Conservation (phyloP, 1,140 invertebrate genomes). For the Chlorops oryzae region DNA sequence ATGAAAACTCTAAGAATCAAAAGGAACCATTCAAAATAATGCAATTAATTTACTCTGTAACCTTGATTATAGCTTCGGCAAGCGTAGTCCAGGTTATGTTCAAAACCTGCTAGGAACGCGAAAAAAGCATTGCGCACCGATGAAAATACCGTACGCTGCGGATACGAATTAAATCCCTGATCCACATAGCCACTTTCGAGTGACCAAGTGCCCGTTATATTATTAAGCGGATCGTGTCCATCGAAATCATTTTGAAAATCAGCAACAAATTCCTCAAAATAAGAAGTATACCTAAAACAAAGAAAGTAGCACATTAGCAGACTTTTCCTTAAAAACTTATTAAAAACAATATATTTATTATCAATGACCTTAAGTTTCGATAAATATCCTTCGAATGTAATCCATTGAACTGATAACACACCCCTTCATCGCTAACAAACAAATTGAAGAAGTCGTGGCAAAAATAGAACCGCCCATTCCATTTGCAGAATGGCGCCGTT, state of each 20-base stretch:
- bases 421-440: slow-evolving; percentile 61
- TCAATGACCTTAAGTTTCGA: slow-evolving; percentile 23
- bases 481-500: slow-evolving; percentile 47
- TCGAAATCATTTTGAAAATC: slow-evolving; percentile 31
- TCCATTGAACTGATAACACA: slow-evolving; percentile 67
- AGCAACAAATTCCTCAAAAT: slow-evolving; percentile 29
- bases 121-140: slow-evolving; percentile 48
- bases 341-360: no score
- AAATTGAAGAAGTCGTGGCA: slow-evolving; percentile 39
- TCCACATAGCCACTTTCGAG: slow-evolving; percentile 48
- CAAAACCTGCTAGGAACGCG: slow-evolving; percentile 42
- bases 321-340: no score
- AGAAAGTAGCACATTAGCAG: no score
- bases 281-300: slow-evolving; percentile 26
- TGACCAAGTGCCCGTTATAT: slow-evolving; percentile 45
- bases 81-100: slow-evolving; percentile 49
- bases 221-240: slow-evolving; percentile 15
- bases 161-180: slow-evolving; percentile 47
- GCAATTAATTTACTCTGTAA: slow-evolving; percentile 49
- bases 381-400: slow-evolving; percentile 52
- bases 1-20: no score
- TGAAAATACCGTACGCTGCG: slow-evolving; percentile 47
- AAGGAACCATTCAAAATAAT: not conserved
- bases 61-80: slow-evolving; percentile 52
- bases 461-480: slow-evolving; percentile 51